A percentile compares a stretch with the other conserved stretches of the same genome.
These are phyloP conservation scores for Agrotis exclamationis DNA, from an alignment of 2,888 invertebrate species.

Conservation along the genomic window DNA sequence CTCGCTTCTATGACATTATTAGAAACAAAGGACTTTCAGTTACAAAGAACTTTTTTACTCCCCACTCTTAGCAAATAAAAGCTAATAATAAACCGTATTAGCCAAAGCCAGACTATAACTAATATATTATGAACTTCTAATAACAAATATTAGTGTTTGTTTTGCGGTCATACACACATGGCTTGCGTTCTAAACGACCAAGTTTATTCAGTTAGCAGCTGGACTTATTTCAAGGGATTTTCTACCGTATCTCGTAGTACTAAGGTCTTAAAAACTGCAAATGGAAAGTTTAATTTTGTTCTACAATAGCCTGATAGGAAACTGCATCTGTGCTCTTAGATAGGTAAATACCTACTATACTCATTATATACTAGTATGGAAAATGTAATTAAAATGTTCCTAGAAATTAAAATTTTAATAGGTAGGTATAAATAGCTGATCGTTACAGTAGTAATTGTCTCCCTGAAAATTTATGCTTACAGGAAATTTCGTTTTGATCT, in stretches of 20 bases:
- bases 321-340: constrained; percentile 27
- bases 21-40: no score
- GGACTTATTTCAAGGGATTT: neutral
- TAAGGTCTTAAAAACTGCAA: constrained; percentile 13
- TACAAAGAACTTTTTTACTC: neutral
- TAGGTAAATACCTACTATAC: neutral
- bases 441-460: neutral
- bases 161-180: constrained; percentile 44
- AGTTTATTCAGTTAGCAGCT: constrained; percentile 25
- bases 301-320: constrained; percentile 28
- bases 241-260: fast-evolving
- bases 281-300: constrained; percentile 42
- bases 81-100: constrained; percentile 20
- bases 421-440: no score
- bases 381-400: neutral
- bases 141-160: constrained; percentile 44
- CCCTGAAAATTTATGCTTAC: neutral
- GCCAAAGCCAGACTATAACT: constrained; percentile 14
- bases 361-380: neutral
- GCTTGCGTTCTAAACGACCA: constrained; percentile 47
- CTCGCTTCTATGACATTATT: no score
- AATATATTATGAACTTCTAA: constrained; percentile 47
- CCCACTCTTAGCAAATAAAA: constrained; percentile 10
- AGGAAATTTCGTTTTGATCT: no score
- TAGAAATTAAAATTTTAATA: no score